These are phyloP conservation scores for Leucoraja erinaceus DNA, from an alignment of 2,113 vertebrate species.

Conservation along the genomic window DNA sequence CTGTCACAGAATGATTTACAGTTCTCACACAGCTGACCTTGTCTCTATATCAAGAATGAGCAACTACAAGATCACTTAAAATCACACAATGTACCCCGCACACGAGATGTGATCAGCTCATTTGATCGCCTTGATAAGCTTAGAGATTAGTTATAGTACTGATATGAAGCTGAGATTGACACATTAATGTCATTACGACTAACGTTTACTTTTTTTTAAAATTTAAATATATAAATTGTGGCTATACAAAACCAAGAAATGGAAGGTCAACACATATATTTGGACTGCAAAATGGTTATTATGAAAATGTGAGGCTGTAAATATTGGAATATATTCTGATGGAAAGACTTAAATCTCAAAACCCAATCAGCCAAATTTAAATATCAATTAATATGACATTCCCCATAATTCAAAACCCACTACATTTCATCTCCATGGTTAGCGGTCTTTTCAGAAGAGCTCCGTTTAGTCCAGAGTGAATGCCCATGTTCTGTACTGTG, in stretches of 20 bases:
- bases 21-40: not conserved
- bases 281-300: not conserved
- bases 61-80: not conserved
- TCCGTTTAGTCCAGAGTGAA: constrained; percentile 43
- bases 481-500: constrained; percentile 42
- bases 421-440: constrained; percentile 61
- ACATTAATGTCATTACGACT: not conserved
- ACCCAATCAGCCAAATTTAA: not conserved
- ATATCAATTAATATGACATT: not conserved
- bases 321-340: not conserved
- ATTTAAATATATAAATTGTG: not conserved
- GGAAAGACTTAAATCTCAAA: not conserved
- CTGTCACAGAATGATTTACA: not conserved
- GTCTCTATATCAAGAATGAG: not conserved
- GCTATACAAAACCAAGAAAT: not conserved
- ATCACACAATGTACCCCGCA: not conserved
- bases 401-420: not conserved
- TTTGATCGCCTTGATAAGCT: not conserved
- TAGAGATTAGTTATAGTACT: not conserved
- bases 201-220: not conserved
- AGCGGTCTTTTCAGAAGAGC: constrained; percentile 43
- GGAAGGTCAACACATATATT: not conserved
- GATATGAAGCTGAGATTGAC: not conserved
- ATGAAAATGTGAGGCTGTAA: not conserved
- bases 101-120: not conserved